Evolutionary conservation across 1,140 invertebrate genomes (phyloP).

Genomic region (Scaptodrosophila lebanonensis): DNA sequence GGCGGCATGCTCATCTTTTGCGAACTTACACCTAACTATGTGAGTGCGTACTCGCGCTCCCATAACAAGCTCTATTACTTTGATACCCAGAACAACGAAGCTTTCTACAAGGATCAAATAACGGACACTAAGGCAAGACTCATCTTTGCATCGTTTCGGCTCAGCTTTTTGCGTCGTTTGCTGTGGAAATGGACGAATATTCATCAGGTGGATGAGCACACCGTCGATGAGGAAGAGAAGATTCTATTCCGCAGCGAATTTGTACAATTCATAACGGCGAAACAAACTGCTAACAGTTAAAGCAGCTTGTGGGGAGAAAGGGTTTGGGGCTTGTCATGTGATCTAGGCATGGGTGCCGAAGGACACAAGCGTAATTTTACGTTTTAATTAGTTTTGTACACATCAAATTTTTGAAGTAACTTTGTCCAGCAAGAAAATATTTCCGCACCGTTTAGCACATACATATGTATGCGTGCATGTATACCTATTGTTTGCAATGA

Average conservation of each 20-base stretch:
- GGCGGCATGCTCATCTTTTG: slow-evolving; percentile 62
- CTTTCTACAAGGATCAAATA: slow-evolving; percentile 46
- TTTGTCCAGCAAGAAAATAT: no score
- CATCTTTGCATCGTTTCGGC: slow-evolving; percentile 62
- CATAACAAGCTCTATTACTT: slow-evolving; percentile 52
- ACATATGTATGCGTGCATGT: no score
- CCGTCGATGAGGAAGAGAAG: slow-evolving; percentile 42
- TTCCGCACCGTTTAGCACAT: no score
- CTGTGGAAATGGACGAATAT: slow-evolving; percentile 74
- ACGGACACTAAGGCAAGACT: slow-evolving; percentile 29
- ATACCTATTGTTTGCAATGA: no score
- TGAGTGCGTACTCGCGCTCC: slow-evolving; percentile 44
- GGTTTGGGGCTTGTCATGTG: no score
- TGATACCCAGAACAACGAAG: slow-evolving; percentile 35
- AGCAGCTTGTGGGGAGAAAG: no score
- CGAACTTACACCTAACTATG: slow-evolving; percentile 40
- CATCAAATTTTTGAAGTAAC: no score
- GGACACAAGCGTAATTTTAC: no score
- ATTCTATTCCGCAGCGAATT: slow-evolving; percentile 61
- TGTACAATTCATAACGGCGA: slow-evolving; percentile 42
- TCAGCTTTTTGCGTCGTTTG: slow-evolving; percentile 44
- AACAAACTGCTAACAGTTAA: no score
- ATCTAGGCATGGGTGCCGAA: no score
- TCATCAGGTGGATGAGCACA: slow-evolving; percentile 60
- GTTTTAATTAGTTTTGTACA: no score